Base-by-base conservation (phyloP, 2,888 invertebrate genomes). In the Corythucha ciliata region DNA sequence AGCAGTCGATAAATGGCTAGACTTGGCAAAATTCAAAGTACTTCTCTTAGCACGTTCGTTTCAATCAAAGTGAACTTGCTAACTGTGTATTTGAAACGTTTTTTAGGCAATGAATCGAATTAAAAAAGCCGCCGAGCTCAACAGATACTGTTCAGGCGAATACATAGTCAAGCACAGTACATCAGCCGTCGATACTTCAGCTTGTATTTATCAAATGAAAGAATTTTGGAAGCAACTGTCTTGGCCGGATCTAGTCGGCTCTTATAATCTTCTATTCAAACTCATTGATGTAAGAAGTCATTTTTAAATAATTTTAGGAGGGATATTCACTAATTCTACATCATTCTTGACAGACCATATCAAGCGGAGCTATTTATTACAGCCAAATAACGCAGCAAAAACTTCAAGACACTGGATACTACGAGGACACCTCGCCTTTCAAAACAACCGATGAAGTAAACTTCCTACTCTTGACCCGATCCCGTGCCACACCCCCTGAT, bases 211-310 rank as follows among this genome's bases (percentile, higher is more conserved):
- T 60, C 65, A 78, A 76, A 73, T 79, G 46, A 74, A 88, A 52
- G 83, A 91, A 63, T 92, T 93, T 65, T 94, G 94, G 94, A 81
- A 86, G 60, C 80, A 89, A 47, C 75, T 96, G 52, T 82, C 83
- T n/a, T 92, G 94, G 77, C 85, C 86, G 1, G 90, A 91, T 64
- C 74, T 80, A 8, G 64, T 69, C 18, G 72, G 72, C 25, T 70
- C 74, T 2, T 73, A 72, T 57, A 69, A 71, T 45, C 72, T 74
- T 58, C 72, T 76, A 5, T 65, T 70, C 54, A 74, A 73, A 63
- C 67, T 77, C 22, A 68, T 75, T 7, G 74, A 76, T 60, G 75
- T 72, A 62, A 68, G 67, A 33, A 24, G 21, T 8, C n/a, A 4
- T 12, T 47, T 2, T 24, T 2, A 29, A 10, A 22, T n/a, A n/a